Base-by-base conservation (phyloP, 2,113 vertebrate genomes). In the Tenrec ecaudatus region DNA sequence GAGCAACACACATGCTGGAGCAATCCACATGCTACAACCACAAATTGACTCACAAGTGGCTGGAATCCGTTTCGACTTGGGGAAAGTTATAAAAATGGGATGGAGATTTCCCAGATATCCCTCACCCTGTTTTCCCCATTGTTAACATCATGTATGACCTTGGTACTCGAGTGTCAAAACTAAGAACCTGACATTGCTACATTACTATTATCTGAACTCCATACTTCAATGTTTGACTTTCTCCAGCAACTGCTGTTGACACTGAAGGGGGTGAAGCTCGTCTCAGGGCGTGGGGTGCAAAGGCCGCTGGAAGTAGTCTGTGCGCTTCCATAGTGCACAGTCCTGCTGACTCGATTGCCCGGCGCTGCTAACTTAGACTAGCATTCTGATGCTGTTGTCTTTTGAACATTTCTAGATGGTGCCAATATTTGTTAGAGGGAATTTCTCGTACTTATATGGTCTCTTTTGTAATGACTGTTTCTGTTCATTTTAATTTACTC, bases 381-480 rank as follows among this genome's bases (percentile, higher is more conserved):
- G 29, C 75, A 58, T 86, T 96, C 94, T 94, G 85, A 75, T 94
- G 66, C 91, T 17, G 43, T 82, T 88, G 94, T 91, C 77, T 91
- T 92, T 91, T 82, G 89, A 96, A 91, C 25, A 31, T 87, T 95
- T 79, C 75, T 87, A 16, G 69, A 5, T 57, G 38, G 11, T 64
- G 31, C 66, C 86, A 80, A 22, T 86, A 77, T 90, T 90, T 86
- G 58, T 40, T 43, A 77, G 53, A 91, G 17, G 90, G 47, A 75
- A 33, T n/a, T 75, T 85, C 69, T 94, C 40, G 86, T 38, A 83
- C 78, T 53, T 15, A 0, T 12, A 33, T 38, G 84, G 19, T 83
- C 77, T 96, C 78, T 96, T 92, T 94, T 93, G 91, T 83, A 83
- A 88, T 1, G 0, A 33, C 80, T 1, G 14, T 64, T 93, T 92